Conservation (phyloP, 1,140 invertebrate genomes). For the Drosophila nannoptera region DNA sequence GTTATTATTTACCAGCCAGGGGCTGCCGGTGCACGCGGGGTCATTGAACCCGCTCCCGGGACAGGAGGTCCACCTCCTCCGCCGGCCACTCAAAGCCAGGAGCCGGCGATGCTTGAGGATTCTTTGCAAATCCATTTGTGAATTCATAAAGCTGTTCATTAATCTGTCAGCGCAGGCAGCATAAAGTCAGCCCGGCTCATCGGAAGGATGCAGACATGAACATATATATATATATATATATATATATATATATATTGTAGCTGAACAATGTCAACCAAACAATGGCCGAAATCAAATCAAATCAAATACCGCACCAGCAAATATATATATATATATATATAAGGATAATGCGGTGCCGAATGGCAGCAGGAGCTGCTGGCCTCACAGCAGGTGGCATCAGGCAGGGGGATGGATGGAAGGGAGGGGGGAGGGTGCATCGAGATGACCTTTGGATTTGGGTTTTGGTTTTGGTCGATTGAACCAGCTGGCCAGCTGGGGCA, state of each 20-base stretch:
- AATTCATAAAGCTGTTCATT: too few species aligned
- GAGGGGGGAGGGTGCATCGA: too few species aligned
- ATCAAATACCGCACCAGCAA: background rate
- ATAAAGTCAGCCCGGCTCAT: too few species aligned
- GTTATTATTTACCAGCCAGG: conserved; percentile 47
- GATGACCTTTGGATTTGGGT: conserved; percentile 10
- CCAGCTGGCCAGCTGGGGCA: background rate
- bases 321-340: background rate
- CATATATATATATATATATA: background rate
- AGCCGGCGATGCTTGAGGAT: too few species aligned
- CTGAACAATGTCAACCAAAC: too few species aligned
- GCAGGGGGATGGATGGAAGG: background rate
- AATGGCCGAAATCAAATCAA: background rate
- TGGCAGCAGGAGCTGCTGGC: too few species aligned
- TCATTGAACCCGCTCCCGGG: conserved; percentile 6
- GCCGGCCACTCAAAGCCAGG: too few species aligned
- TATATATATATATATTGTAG: background rate
- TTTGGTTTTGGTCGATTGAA: background rate
- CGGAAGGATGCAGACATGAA: too few species aligned
- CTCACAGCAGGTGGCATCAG: too few species aligned
- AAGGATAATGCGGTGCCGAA: background rate
- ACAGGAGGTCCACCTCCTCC: too few species aligned
- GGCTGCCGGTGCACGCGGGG: conserved; percentile 13
- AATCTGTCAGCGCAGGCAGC: too few species aligned
- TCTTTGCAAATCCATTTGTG: too few species aligned